phyloP scores from a whole-genome alignment of 2,888 invertebrate species.

The Folsomia candida region DNA sequence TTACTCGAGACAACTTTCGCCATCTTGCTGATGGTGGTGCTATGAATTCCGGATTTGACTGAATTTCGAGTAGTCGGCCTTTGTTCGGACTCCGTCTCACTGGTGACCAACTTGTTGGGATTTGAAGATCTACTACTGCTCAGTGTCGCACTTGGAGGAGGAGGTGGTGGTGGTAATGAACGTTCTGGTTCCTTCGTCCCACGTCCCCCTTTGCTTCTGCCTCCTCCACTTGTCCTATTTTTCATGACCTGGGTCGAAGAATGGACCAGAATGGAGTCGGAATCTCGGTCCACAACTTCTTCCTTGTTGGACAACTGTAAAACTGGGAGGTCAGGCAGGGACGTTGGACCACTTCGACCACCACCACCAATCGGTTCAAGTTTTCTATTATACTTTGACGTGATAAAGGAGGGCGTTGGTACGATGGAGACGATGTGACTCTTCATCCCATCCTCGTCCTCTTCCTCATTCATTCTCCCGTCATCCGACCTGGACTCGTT shows the following conservation, averaged over 20 bases:
- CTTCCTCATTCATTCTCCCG: background rate
- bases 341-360: slow-evolving; percentile 24
- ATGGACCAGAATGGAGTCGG: slow-evolving; percentile 8
- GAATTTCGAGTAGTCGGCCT: background rate
- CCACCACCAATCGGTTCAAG: background rate
- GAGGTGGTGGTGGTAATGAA: background rate
- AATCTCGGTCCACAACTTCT: slow-evolving; percentile 4
- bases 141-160: background rate
- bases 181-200: background rate
- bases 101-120: background rate
- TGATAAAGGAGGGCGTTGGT: slow-evolving; percentile 13
- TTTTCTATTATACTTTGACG: slow-evolving; percentile 10
- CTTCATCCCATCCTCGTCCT: background rate
- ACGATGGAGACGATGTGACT: slow-evolving; percentile 38
- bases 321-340: background rate
- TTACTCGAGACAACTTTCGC: background rate
- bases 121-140: background rate
- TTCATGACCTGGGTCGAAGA: background rate
- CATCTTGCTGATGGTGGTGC: background rate
- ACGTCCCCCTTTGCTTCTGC: no score
- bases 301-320: background rate
- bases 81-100: background rate
- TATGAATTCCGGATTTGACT: background rate
- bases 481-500: background rate
- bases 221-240: background rate